Base-by-base conservation (phyloP, 1,140 invertebrate genomes). In the Leptinotarsa texana region DNA sequence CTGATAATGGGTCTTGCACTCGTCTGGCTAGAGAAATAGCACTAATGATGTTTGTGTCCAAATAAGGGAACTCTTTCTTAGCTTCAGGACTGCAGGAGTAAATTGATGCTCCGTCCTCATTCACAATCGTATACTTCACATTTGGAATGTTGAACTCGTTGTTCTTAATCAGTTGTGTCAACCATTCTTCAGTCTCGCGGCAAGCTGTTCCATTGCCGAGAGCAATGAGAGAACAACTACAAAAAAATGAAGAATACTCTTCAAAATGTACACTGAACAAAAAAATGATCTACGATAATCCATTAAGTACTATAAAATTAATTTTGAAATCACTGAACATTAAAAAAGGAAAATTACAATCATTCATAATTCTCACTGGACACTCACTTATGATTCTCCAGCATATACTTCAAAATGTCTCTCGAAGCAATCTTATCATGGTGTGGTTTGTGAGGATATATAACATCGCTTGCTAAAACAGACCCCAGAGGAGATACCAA, bases 201-300 rank as follows among this genome's bases (percentile, higher is more conserved):
- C 95, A 96, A 3, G 92, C 96, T 18, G 92, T 95, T 13, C 94
- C 96, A 87, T 97, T 97, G 1, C 96, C 96, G 47, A 98, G 85
- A 22, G 93, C 95, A 80, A 97, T 90, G 13, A 93, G 84, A 70
- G 91, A 89, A 83, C 93, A 93, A 13, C 89, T 90, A 79, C 80
- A 47, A 69, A 13, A 49, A 33, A 69, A 57, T n/a, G 3, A 57
- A 17, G 6, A 33, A 33, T 33, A 33, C 27, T 33, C 6, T 33
- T 6, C 27, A 33, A 33, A 33, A 6, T 33, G 1, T 33, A 33
- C 27, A 33, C 1, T 33, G 27, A 11, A 42, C 33, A 11, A 11
- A 1, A 42, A 42, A 42, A 42, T 42, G 2, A 42, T 42, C 6
- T 42, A 42, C 8, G 8, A 11, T 42, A 11, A 42, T 42, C 8